Percentiles rank a stretch among this genome's conserved stretches.
Evolutionary conservation across 2,888 invertebrate genomes (phyloP).

Genomic region (Apeira syringaria): DNA sequence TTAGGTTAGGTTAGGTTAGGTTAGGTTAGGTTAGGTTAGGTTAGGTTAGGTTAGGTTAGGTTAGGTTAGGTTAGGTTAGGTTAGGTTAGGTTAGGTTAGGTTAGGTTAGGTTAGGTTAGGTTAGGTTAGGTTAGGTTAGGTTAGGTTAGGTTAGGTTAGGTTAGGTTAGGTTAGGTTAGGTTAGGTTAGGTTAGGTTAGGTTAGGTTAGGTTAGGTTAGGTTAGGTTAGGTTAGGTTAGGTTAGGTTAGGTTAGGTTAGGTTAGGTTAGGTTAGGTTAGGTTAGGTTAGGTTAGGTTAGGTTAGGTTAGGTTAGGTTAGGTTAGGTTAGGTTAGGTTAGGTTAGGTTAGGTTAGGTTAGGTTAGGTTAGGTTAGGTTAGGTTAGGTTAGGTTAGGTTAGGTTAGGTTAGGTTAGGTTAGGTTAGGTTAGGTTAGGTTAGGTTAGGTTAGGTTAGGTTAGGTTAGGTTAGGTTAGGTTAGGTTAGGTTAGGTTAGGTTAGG

Average conservation of each 20-base stretch:
- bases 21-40: constrained; percentile 8
- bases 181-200: constrained; percentile 4
- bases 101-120: constrained; percentile 5
- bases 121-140: constrained; percentile 12
- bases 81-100: constrained; percentile 10
- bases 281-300: constrained; percentile 6
- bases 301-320: constrained; percentile 3
- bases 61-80: constrained; percentile 4
- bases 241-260: constrained; percentile 5
- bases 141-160: constrained; percentile 11
- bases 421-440: constrained; percentile 8
- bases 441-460: constrained; percentile 8
- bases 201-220: constrained; percentile 5
- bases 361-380: constrained; percentile 7
- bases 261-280: constrained; percentile 6
- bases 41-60: constrained; percentile 8
- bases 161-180: constrained; percentile 5
- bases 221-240: constrained; percentile 6
- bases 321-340: constrained; percentile 6
- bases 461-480: constrained; percentile 8
- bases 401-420: constrained; percentile 7
- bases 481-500: constrained; percentile 8
- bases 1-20: constrained; percentile 8
- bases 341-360: constrained; percentile 1
- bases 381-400: constrained; percentile 7